phyloP scores from a whole-genome alignment of 2,113 vertebrate species.

The Chauna torquata region DNA sequence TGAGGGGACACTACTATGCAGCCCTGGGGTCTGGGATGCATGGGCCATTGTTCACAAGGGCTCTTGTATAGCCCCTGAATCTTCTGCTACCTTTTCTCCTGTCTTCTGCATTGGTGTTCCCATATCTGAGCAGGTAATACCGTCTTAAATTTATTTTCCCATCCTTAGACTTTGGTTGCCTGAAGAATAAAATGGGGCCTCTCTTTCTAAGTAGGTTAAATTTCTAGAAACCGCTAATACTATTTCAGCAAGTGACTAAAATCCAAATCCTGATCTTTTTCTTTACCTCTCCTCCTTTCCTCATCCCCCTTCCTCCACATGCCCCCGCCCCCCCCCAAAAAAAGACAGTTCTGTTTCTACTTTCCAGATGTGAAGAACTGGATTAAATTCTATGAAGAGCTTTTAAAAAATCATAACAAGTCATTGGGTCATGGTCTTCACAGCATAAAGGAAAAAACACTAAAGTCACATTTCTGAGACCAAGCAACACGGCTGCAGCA shows the following conservation, averaged over 20 bases:
- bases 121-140: not conserved
- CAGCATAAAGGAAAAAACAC: not conserved
- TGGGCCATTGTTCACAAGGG: not conserved
- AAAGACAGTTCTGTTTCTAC: not conserved
- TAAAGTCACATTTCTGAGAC: not conserved
- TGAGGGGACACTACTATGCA: not conserved
- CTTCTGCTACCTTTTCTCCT: not conserved
- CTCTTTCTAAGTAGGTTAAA: not conserved
- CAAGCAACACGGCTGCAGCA: slow-evolving; percentile 13
- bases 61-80: not conserved
- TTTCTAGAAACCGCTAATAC: not conserved
- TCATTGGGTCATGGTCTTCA: slow-evolving; percentile 38
- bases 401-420: slow-evolving; percentile 35
- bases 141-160: not conserved
- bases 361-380: slow-evolving; percentile 51
- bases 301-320: too few relatives aligned
- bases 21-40: not conserved
- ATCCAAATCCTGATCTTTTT: not conserved
- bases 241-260: not conserved
- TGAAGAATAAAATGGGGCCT: not conserved
- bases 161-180: not conserved
- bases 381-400: slow-evolving; percentile 31
- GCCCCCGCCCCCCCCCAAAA: too few relatives aligned
- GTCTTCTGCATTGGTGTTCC: not conserved
- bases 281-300: not conserved